phyloP scores from a whole-genome alignment of 2,797 vertebrate genomes.

The Poeciliopsis infans region DNA sequence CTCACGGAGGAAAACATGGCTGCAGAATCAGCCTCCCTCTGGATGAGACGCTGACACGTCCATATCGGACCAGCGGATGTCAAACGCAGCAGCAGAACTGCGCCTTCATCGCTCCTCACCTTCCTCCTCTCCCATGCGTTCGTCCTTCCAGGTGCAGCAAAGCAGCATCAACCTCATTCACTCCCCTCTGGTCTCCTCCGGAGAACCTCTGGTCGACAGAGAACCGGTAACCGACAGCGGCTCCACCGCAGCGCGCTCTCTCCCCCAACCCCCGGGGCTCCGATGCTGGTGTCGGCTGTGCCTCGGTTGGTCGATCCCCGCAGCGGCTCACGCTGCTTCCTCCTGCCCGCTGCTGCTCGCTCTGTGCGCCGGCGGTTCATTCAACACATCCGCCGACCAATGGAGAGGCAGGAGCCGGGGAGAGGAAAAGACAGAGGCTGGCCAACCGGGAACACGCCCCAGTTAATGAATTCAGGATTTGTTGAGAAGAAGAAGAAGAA shows the following conservation, averaged over 20 bases:
- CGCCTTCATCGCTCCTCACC: constrained; percentile 74
- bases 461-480: constrained; percentile 19
- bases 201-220: constrained; percentile 68
- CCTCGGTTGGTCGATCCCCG: constrained; percentile 20
- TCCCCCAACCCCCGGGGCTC: background rate
- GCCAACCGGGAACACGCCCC: constrained; percentile 62
- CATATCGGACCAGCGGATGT: background rate
- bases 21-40: constrained; percentile 42
- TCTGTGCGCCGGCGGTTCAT: constrained; percentile 63
- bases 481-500: background rate
- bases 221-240: constrained; percentile 48
- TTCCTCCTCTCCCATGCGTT: constrained; percentile 98
- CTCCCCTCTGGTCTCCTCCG: constrained; percentile 70
- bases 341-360: constrained; percentile 35
- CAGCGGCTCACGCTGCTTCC: constrained; percentile 35
- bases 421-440: constrained; percentile 36
- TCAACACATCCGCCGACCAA: constrained; percentile 65
- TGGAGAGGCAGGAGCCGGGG: constrained; percentile 30
- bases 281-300: constrained; percentile 12
- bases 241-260: constrained; percentile 44
- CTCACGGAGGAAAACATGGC: constrained; percentile 51
- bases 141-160: constrained; percentile 97
- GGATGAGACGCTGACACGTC: background rate
- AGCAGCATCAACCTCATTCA: constrained; percentile 98
- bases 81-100: background rate